These are phyloP conservation scores for Clarias fuscus DNA, from an alignment of 2,797 vertebrate species.

Conservation along the genomic window DNA sequence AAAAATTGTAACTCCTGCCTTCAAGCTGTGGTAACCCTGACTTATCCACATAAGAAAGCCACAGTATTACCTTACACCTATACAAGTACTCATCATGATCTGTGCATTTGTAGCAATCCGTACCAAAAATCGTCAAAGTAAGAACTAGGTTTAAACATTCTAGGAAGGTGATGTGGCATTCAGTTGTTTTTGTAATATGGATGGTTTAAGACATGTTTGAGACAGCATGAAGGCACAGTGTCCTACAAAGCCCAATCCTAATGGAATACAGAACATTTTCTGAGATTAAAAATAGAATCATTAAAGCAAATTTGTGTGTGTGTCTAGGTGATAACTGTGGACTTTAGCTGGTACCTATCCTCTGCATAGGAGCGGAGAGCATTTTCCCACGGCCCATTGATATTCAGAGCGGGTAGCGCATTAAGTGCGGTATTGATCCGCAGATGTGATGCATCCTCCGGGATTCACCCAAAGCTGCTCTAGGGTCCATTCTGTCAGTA, in stretches of 20 bases:
- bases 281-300: constrained; percentile 39
- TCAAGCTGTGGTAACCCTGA: no score
- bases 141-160: background rate
- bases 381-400: constrained; percentile 71
- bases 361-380: constrained; percentile 61
- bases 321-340: constrained; percentile 60
- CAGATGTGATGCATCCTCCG: constrained; percentile 61
- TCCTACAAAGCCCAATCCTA: constrained; percentile 19
- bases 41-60: no score
- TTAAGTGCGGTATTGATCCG: constrained; percentile 69
- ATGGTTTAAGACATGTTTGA: constrained; percentile 13
- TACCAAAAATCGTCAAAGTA: no score
- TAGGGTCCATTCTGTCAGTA: constrained; percentile 55
- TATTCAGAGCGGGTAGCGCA: constrained; percentile 61
- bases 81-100: no score
- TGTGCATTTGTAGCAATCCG: no score
- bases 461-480: constrained; percentile 59
- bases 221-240: constrained; percentile 7
- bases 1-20: no score
- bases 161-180: background rate
- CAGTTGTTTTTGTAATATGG: background rate
- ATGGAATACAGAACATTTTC: constrained; percentile 13
- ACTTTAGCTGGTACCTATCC: constrained; percentile 61
- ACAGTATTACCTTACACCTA: no score
- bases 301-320: constrained; percentile 40